Conservation (phyloP, 2,797 vertebrate species). For the Propithecus deckenii region DNA sequence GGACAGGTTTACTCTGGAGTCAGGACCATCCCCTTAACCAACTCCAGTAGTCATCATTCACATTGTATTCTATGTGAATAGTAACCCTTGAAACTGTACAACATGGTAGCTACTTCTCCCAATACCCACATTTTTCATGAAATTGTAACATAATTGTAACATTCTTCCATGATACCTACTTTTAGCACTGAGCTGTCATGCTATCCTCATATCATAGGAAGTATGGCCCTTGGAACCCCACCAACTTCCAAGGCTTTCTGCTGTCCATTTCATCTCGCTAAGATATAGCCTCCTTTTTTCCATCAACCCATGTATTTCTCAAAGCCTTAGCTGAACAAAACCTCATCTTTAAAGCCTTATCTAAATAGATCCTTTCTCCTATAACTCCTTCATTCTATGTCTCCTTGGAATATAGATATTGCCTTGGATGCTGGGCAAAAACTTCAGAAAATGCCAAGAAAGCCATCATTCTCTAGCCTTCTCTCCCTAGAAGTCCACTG, state of each 20-base stretch:
- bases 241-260: neutral
- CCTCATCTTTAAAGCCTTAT: slow-evolving; percentile 5
- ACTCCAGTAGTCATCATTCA: neutral
- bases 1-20: neutral
- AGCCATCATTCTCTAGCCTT: neutral
- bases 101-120: neutral
- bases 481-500: neutral
- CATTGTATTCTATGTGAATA: neutral
- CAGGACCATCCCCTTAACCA: neutral
- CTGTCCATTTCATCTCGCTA: neutral
- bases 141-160: neutral
- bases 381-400: neutral
- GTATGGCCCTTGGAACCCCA: neutral
- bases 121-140: neutral
- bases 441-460: neutral
- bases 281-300: neutral
- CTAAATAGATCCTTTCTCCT: neutral
- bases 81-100: neutral
- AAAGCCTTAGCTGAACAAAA: neutral
- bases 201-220: neutral
- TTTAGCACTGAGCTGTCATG: neutral
- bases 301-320: neutral
- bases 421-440: neutral
- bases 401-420: neutral
- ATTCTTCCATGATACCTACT: neutral